These are phyloP conservation scores for Schizotus pectinicornis DNA, from an alignment of 2,888 invertebrate species.

Conservation along the genomic window DNA sequence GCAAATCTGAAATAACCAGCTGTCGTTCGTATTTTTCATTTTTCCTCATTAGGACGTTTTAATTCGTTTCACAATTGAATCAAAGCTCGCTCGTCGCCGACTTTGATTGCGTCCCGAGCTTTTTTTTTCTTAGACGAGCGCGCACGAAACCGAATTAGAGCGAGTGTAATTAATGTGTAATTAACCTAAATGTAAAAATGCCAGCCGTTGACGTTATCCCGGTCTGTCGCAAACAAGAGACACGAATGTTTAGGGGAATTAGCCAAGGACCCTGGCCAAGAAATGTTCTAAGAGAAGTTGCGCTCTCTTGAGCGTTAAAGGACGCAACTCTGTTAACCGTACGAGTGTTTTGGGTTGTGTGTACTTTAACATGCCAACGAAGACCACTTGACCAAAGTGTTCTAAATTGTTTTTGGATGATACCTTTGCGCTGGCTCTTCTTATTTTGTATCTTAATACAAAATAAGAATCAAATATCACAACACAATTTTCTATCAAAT, in stretches of 20 bases:
- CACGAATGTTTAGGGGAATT: neutral
- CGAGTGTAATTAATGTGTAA: neutral
- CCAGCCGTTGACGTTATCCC: neutral
- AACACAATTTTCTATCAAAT: too few relatives aligned
- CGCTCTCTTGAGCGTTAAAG: slow-evolving; percentile 38
- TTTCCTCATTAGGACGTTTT: too few relatives aligned
- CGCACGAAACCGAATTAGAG: neutral
- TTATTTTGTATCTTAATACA: too few relatives aligned
- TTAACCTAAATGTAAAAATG: slow-evolving; percentile 1
- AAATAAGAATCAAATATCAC: too few relatives aligned
- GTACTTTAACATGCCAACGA: slow-evolving; percentile 12
- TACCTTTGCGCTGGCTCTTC: neutral
- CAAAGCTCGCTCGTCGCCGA: slow-evolving; percentile 20
- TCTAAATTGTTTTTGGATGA: slow-evolving; percentile 17
- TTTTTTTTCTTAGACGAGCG: slow-evolving; percentile 14
- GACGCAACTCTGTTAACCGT: slow-evolving; percentile 38
- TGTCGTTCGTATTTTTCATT: too few relatives aligned
- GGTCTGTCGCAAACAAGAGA: neutral
- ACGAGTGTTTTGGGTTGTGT: slow-evolving; percentile 34
- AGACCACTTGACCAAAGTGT: slow-evolving; percentile 13
- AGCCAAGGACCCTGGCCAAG: neutral
- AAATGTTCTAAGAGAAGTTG: slow-evolving; percentile 32
- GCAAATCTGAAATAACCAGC: too few relatives aligned
- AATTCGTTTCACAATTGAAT: slow-evolving; percentile 2
- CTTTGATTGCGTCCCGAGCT: slow-evolving; percentile 12